These are phyloP conservation scores for Piprites chloris DNA, from an alignment of 2,113 vertebrate genomes.

Conservation along the genomic window DNA sequence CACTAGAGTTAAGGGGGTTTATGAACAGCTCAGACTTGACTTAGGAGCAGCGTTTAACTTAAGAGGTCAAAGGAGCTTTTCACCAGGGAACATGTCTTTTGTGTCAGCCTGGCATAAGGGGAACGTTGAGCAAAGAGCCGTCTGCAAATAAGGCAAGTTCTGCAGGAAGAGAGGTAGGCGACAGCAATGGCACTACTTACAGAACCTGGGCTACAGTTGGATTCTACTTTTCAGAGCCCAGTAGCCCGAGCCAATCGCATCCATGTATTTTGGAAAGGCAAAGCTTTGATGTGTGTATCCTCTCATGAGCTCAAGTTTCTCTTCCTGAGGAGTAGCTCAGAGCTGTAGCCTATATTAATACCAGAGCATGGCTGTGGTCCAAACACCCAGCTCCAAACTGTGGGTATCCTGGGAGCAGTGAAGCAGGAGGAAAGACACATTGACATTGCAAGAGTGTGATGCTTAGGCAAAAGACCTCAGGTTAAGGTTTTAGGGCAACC, in stretches of 20 bases:
- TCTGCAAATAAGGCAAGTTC: not conserved
- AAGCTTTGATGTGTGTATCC: not conserved
- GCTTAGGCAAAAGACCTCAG: not conserved
- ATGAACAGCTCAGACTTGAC: not conserved
- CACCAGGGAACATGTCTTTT: not conserved
- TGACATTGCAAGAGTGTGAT: not conserved
- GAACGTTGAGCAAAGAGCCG: not conserved
- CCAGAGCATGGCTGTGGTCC: accelerated
- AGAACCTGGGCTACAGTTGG: not conserved
- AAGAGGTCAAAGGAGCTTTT: not conserved
- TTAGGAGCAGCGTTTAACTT: not conserved
- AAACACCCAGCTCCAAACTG: not conserved
- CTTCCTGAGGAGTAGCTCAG: not conserved
- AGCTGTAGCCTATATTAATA: not conserved
- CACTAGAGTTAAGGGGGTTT: not conserved
- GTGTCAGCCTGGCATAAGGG: not conserved
- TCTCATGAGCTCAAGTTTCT: accelerated
- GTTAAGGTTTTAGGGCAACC: not conserved
- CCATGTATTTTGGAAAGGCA: not conserved
- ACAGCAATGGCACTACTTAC: accelerated
- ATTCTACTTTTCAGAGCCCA: not conserved
- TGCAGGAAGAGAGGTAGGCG: not conserved
- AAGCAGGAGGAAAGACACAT: not conserved
- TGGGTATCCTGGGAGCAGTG: not conserved
- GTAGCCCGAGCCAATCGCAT: not conserved